Base-by-base conservation (phyloP, 2,113 vertebrate species). In the Tamias sibiricus region DNA sequence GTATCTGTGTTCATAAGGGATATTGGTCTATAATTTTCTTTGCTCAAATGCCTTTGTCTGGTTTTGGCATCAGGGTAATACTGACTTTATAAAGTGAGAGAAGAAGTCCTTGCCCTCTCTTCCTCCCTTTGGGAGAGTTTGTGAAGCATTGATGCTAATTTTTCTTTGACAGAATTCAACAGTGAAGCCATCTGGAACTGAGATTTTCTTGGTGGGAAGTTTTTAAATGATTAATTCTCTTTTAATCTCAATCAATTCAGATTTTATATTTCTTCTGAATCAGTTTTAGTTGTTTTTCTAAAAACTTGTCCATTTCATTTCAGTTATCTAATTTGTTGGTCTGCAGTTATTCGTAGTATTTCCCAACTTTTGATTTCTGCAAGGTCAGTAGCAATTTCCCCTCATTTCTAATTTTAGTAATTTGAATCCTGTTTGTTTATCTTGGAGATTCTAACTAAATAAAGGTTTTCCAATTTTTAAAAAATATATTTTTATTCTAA, bases 101-200 rank as follows among this genome's bases (percentile, higher is more conserved):
- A 24, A 19, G n/a, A 92, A 54, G 16, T 40, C 44, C 66, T 28
- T 44, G 30, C 32, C 30, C 40, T 37, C 14, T 35, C 28, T 81
- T 44, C 26, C 66, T 42, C 87, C 74, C n/a, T 95, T 81, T 75
- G 32, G 40, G 76, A 95, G 83, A 87, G 20, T 75, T 82, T 42
- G 9, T 66, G 54, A 92, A 95, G 59, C 17, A 92, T 19, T 87
- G 47, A 13, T 94, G 37, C 54, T 68, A 81, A 49, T 17, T 92
- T 30, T 68, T 80, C 77, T 91, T 87, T 86, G 28, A 76, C 47
- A 72, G 74, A 62, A 64, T 87, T 87, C 32, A 92, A 24, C 35
- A 68, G 59, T 77, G 57, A 92, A 75, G 80, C 83, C 76, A 74
- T 47, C n/a, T 32, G 28, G 47, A 68, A 19, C 66, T 62, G 28